phyloP scores from a whole-genome alignment of 1,140 invertebrate genomes.

The Zaprionus camerounensis region DNA sequence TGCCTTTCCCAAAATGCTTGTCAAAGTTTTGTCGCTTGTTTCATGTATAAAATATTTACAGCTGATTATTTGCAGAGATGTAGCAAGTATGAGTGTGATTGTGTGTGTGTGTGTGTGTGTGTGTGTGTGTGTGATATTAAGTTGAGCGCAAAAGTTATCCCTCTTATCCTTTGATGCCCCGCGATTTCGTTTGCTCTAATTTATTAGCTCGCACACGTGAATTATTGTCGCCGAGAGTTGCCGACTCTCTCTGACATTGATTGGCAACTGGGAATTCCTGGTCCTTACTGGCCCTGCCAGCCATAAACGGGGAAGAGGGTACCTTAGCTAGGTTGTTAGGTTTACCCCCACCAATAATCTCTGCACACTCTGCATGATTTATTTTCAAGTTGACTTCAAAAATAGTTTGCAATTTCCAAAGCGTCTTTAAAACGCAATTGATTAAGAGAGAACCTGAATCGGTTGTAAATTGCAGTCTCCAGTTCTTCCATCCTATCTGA shows the following conservation, averaged over 20 bases:
- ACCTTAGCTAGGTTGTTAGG: not conserved
- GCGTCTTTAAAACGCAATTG: not conserved
- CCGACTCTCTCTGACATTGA: slow-evolving; percentile 51
- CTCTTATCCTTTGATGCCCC: slow-evolving; percentile 73
- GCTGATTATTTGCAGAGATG: slow-evolving; percentile 62
- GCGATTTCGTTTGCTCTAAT: slow-evolving; percentile 53
- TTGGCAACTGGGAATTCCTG: slow-evolving; percentile 57
- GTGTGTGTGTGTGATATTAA: slow-evolving; percentile 36
- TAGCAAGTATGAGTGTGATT: not conserved
- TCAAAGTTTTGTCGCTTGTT: slow-evolving; percentile 51
- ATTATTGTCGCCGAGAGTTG: slow-evolving; percentile 60
- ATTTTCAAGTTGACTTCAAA: not conserved
- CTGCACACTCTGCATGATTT: slow-evolving; percentile 4
- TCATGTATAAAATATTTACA: slow-evolving; percentile 70
- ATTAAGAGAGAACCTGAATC: not conserved
- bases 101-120: not conserved
- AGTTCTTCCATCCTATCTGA: too few species aligned
- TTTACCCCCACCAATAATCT: not conserved
- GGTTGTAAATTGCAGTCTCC: not conserved
- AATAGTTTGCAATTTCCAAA: not conserved
- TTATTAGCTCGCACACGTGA: slow-evolving; percentile 68
- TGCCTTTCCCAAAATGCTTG: slow-evolving; percentile 22
- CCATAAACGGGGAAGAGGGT: not conserved
- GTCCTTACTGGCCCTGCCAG: not conserved
- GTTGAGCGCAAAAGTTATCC: slow-evolving; percentile 66